These are phyloP conservation scores for Dolichoris vasculosae DNA, from an alignment of 1,140 invertebrate species.

Conservation along the genomic window DNA sequence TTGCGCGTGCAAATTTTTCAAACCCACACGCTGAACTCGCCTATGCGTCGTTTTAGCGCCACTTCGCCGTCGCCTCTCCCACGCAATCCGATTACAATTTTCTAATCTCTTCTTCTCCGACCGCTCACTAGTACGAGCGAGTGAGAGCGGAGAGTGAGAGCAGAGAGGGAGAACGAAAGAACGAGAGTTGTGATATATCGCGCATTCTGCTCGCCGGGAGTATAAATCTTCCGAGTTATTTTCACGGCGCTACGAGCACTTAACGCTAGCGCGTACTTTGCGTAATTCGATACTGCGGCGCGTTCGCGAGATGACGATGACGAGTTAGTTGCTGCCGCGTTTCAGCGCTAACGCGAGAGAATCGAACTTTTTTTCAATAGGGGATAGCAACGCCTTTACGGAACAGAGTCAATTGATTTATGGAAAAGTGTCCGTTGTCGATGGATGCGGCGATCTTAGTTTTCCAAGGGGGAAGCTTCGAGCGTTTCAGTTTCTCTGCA, in stretches of 20 bases:
- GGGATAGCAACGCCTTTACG: background rate
- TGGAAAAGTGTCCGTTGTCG: background rate
- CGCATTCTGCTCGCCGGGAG: conserved; percentile 30
- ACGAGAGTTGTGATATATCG: conserved; percentile 30
- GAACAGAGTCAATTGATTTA: background rate
- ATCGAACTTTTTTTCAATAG: background rate
- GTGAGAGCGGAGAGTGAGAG: background rate
- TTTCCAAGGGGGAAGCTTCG: no score
- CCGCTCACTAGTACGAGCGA: background rate
- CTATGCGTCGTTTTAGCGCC: conserved; percentile 2
- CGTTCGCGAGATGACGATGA: background rate
- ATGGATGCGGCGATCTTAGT: background rate
- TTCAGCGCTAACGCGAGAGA: background rate
- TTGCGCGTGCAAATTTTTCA: background rate
- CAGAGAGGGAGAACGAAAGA: background rate
- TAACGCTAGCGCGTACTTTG: conserved; percentile 15
- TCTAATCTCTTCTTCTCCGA: conserved; percentile 45
- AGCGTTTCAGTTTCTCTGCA: background rate
- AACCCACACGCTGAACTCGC: background rate
- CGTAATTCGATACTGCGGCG: conserved; percentile 33
- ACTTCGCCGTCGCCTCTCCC: background rate
- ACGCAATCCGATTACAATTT: conserved; percentile 42
- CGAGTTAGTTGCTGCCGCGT: background rate
- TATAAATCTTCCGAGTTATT: conserved; percentile 42
- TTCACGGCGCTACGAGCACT: conserved; percentile 23